Evolutionary conservation across 2,113 vertebrate genomes (phyloP), one percentile per base, ranked within the genome.

Genomic region (Halcyon malimbica): DNA sequence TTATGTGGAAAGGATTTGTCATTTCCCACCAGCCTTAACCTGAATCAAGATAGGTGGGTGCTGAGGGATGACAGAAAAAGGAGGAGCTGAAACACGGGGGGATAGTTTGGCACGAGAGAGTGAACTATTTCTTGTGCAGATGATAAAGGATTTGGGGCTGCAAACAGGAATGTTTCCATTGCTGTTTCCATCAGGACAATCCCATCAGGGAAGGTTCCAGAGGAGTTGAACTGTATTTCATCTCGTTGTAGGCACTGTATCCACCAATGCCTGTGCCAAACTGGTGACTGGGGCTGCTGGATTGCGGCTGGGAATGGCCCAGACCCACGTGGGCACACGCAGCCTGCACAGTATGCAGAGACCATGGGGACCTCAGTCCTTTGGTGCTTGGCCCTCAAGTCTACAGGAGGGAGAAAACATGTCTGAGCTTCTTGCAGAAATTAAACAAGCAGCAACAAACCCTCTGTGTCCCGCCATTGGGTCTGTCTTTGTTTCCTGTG

Each of bases 11-110:
- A 97, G 94, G 96, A 97, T 97, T 97, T 97, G 87, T 97, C 89
- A 89, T 97, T 97, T 97, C 97, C 97, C 97, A 97, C 93, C 95
- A 94, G 89, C 92, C 80, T 97, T 95, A 97, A 94, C 96, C 94
- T 77, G 94, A 93, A 93, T 77, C 59, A 65, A 62, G 68, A 87
- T 3, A 77, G 35, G 74, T 76, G 70, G 67, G 69, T 73, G 88
- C 77, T 3, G 59, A n/a, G 41, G 35, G 18, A 37, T 0, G 1
- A 29, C 65, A 62, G 44, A 73, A 29, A 67, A 90, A 56, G 54
- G 56, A 91, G 70, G 57, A 93, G 17, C 37, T 51, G 65, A n/a
- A n/a, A 25, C 50, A 42, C 0, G 2, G 15, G 6, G n/a, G 29
- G 12, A 33, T 1, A 5, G 54, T 87, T 87, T 65, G 62, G 17